Base-by-base conservation (phyloP, 2,888 invertebrate genomes). In the Dascillus cervinus region DNA sequence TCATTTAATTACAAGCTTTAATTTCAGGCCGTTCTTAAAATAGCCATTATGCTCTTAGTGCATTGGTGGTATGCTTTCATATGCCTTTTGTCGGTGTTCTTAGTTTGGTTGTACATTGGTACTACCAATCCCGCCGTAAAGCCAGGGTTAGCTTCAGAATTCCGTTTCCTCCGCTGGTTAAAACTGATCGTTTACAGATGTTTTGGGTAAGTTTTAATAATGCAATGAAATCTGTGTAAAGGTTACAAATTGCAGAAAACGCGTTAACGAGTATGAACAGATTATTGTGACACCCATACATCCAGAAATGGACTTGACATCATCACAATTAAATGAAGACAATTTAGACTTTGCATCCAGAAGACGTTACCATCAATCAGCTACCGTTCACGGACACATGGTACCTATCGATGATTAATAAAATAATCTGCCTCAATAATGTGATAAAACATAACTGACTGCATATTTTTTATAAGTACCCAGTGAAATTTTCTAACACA, bases 51-150 rank as follows among this genome's bases (percentile, higher is more conserved):
- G 88, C 78, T 96, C 56, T 69, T 92, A 46, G 92, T 96, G 15
- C 85, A 95, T 62, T 95, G 92, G 90, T 79, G 79, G 32, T 95
- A 91, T 60, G 92, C 94, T 12, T 66, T 92, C 22, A 82, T 82
- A 11, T 88, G 88, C 61, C 74, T 95, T 36, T 69, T 75, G 19
- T 81, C 82, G 10, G 79, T 91, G 39, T 81, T 89, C 62, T 66
- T 90, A 29, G 75, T 95, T 37, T 95, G 92, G 84, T 75, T 90
- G 55, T 96, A 96, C 66, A 91, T 96, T 43, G 92, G 94, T 22
- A 85, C 88, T 29, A 89, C 90, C 4, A 94, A 91, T 68, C 95
- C 96, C 4, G 94, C 94, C 3, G 90, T 92, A 4, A 92, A 90
- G 57, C 94, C 94, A 1, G 95, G 95, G 22, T 70, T 86, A 13